phyloP scores from a whole-genome alignment of 2,113 vertebrate genomes.

The Sander vitreus region DNA sequence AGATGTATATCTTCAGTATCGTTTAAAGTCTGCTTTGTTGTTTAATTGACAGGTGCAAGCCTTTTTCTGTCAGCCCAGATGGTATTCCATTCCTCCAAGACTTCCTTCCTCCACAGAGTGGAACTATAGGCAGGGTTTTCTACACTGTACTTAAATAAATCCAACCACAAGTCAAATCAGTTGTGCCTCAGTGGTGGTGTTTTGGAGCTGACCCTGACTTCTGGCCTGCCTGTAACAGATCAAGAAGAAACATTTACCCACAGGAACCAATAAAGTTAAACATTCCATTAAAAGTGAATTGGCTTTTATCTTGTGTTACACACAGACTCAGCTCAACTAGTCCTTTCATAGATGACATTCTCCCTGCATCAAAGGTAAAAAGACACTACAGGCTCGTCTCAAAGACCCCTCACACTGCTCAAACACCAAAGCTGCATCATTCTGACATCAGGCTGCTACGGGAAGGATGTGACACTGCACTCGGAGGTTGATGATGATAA shows the following conservation, averaged over 20 bases:
- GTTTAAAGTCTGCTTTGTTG: background rate
- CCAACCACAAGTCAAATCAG: conserved; percentile 11
- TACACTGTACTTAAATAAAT: background rate
- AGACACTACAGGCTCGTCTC: conserved; percentile 6
- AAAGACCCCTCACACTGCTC: background rate
- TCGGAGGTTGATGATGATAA: conserved; percentile 26
- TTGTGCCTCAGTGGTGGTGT: background rate
- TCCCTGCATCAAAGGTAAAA: conserved; percentile 11
- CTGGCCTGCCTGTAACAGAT: background rate
- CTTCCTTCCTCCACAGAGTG: background rate
- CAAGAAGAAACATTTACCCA: background rate
- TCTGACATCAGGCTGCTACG: conserved; percentile 26
- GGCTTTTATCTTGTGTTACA: background rate
- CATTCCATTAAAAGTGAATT: conserved; percentile 8
- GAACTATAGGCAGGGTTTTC: background rate
- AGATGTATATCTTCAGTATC: background rate
- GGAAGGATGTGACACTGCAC: conserved; percentile 21
- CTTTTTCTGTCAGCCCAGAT: background rate
- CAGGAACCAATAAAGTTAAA: background rate
- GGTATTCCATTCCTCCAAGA: background rate
- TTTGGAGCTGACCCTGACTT: conserved; percentile 11
- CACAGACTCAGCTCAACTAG: background rate
- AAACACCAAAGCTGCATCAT: conserved; percentile 21
- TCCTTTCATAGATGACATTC: conserved; percentile 31
- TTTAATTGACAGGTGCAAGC: background rate